Conservation (phyloP, 2,888 invertebrate species). For the Syrphus vitripennis region DNA sequence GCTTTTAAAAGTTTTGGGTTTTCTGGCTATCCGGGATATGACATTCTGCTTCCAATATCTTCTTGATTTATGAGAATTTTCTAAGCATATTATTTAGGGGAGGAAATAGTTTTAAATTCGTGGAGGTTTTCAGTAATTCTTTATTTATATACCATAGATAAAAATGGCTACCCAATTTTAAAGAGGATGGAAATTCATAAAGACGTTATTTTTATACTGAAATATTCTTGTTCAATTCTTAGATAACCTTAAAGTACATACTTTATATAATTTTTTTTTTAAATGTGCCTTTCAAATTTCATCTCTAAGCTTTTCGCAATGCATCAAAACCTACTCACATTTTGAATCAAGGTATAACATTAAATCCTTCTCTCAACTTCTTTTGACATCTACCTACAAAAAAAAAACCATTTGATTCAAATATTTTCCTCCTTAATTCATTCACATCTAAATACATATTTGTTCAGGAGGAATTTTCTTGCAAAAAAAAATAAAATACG, state of each 20-base stretch:
- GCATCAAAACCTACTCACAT: background rate
- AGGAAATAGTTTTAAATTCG: too few species aligned
- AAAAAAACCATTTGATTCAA: background rate
- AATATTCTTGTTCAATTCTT: background rate
- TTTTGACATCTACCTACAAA: background rate
- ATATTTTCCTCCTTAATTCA: background rate
- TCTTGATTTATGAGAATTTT: background rate
- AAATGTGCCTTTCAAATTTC: background rate
- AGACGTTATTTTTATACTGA: background rate
- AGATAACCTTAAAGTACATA: background rate
- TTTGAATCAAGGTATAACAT: background rate
- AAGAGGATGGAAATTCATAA: too few species aligned
- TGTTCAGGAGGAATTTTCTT: background rate
- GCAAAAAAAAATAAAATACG: background rate
- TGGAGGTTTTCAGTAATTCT: too few species aligned
- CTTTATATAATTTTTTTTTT: background rate
- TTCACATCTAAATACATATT: constrained; percentile 11
- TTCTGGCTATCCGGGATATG: background rate
- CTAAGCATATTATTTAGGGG: background rate
- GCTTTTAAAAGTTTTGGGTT: background rate
- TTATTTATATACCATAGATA: too few species aligned
- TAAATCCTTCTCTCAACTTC: background rate
- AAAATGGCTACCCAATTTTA: too few species aligned
- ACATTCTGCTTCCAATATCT: background rate
- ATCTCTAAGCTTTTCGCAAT: background rate